Conservation (phyloP, 1,140 invertebrate genomes). For the Paraescarpia echinospica region DNA sequence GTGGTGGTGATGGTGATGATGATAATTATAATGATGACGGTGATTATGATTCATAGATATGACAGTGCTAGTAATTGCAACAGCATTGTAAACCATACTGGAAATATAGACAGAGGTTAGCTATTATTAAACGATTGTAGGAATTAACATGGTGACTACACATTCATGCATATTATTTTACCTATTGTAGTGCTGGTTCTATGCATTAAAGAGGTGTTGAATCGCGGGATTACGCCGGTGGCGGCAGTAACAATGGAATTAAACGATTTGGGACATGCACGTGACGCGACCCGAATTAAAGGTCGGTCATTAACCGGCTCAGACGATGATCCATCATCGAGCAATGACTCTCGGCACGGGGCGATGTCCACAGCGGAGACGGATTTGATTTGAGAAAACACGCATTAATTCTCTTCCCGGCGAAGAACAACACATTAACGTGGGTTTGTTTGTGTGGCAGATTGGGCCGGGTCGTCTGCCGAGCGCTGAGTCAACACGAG, state of each 20-base stretch:
- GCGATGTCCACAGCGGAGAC: not conserved
- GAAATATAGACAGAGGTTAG: too few relatives aligned
- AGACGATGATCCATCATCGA: not conserved
- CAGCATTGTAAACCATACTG: not conserved
- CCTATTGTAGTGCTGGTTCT: not conserved
- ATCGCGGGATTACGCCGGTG: not conserved
- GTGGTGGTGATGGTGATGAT: too few relatives aligned
- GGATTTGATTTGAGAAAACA: conserved; percentile 6
- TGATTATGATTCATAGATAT: too few relatives aligned
- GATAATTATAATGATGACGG: too few relatives aligned
- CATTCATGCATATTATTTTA: not conserved
- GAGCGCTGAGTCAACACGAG: not conserved
- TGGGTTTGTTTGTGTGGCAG: not conserved
- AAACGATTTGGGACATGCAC: not conserved
- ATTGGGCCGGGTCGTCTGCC: not conserved
- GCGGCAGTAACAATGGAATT: not conserved
- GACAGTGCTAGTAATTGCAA: too few relatives aligned
- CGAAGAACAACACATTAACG: not conserved
- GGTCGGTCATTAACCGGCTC: not conserved
- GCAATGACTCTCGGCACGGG: not conserved
- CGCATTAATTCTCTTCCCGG: not conserved
- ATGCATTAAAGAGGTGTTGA: not conserved
- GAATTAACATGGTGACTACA: too few relatives aligned
- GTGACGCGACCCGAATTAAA: not conserved
- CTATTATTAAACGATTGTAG: too few relatives aligned